These are phyloP conservation scores for Rhyacichthys aspro DNA, from an alignment of 2,797 vertebrate genomes.

Conservation along the genomic window DNA sequence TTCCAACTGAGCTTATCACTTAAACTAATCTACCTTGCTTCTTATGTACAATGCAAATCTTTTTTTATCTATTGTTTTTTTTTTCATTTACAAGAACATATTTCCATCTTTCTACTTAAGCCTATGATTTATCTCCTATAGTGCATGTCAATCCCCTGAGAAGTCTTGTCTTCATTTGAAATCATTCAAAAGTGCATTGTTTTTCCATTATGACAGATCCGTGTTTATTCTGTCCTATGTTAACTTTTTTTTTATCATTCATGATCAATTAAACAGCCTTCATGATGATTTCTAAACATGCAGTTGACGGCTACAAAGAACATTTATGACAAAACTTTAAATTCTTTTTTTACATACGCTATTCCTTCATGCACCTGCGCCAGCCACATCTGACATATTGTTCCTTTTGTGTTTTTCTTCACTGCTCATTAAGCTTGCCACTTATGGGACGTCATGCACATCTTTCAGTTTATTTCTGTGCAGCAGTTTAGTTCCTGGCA, in stretches of 20 bases:
- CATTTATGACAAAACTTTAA: not conserved
- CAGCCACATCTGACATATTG: not conserved
- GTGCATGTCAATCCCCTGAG: constrained; percentile 1
- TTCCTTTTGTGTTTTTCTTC: constrained; percentile 3
- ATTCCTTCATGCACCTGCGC: constrained; percentile 16
- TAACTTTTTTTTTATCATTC: no score
- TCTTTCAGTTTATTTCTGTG: constrained; percentile 36
- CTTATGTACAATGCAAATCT: no score
- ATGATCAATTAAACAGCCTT: not conserved
- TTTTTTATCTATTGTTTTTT: not conserved
- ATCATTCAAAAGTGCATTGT: constrained; percentile 6
- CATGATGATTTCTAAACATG: not conserved
- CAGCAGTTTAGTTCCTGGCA: constrained; percentile 50
- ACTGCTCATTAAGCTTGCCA: constrained; percentile 27
- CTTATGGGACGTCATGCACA: constrained; percentile 18
- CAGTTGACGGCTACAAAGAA: not conserved
- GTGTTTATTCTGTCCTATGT: no score
- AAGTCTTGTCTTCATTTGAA: constrained; percentile 8
- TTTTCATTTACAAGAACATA: not conserved
- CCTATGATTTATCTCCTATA: constrained; percentile 6
- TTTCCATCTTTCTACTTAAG: not conserved
- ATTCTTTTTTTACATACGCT: not conserved
- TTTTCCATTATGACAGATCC: constrained; percentile 8
- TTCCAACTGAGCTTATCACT: no score
- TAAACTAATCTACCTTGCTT: no score